These are phyloP conservation scores for Tamias sibiricus DNA, from an alignment of 2,113 vertebrate genomes.

Conservation along the genomic window DNA sequence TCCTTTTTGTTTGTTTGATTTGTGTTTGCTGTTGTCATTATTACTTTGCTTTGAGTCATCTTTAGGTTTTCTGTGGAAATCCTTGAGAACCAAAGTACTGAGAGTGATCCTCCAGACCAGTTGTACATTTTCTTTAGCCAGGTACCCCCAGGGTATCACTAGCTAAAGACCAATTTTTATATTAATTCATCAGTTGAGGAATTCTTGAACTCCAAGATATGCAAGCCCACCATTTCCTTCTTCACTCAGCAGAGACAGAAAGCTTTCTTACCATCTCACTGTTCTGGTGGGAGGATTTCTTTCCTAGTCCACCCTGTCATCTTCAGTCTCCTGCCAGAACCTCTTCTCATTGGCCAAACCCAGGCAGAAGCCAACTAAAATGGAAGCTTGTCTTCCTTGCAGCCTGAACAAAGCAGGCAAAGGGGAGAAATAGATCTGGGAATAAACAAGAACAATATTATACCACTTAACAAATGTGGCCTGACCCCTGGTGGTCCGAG, in stretches of 20 bases:
- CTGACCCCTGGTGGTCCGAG: neutral
- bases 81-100: neutral
- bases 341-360: neutral
- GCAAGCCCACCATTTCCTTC: neutral
- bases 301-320: neutral
- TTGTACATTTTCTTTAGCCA: neutral
- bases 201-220: neutral
- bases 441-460: neutral
- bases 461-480: neutral
- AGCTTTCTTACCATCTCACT: neutral
- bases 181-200: neutral
- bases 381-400: neutral
- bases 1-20: neutral
- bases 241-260: neutral
- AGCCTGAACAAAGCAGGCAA: neutral
- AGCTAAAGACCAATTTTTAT: neutral
- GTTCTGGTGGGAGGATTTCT: neutral
- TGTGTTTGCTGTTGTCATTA: too few species aligned
- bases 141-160: neutral
- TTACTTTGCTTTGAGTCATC: neutral
- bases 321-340: neutral
- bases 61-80: neutral
- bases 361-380: neutral
- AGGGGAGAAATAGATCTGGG: neutral
- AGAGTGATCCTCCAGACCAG: neutral